Base-by-base conservation (phyloP, 1,140 invertebrate genomes). In the Heterodera carotae region DNA sequence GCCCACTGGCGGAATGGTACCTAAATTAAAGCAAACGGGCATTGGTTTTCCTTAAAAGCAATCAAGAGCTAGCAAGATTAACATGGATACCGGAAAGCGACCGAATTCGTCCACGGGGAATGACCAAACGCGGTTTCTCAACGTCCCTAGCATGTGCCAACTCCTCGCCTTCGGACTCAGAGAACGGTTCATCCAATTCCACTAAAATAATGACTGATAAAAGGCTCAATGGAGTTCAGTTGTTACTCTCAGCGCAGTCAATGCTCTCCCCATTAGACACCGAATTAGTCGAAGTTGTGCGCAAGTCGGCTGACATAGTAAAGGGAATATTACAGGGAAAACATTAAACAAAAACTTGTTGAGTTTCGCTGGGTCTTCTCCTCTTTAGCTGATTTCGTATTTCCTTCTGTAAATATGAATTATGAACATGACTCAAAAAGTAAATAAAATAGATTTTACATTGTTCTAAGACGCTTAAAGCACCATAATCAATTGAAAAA, bases 141-240 rank as follows among this genome's bases (percentile, higher is more conserved):
- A 76, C 60, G 27, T 64, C 79, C 22, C 76, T 80, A 1, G 25
- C 27, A 2, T 36, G 48, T 5, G 72, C 29, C 34, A 80, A 60
- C 12, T 36, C 67, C 12, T 87, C 85, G 10, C 87, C 86, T n/a
- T 87, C 85, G 2, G 85, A 86, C 67, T 88, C 86, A 22, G 81
- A 83, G 69, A 87, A 87, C 22, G 85, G 86, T 73, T 87, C 85
- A 15, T 87, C 85, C 36, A 87, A 72, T 56, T 87, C 85, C 33
- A 83, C 84, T 85, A 64, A 75, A 84, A 82, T 27, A 68, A n/a
- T n/a, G n/a, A n/a, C n/a, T n/a, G 12, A 36, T 68, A 36, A 73
- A 29, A 43, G 25, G n/a, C n/a, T n/a, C n/a, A n/a, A n/a, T n/a
- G n/a, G n/a, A n/a, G n/a, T n/a, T n/a, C n/a, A n/a, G n/a, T n/a